Evolutionary conservation across 2,113 vertebrate species (phyloP), one percentile per base, ranked within the genome.

Genomic region (Lichenostomus cassidix): DNA sequence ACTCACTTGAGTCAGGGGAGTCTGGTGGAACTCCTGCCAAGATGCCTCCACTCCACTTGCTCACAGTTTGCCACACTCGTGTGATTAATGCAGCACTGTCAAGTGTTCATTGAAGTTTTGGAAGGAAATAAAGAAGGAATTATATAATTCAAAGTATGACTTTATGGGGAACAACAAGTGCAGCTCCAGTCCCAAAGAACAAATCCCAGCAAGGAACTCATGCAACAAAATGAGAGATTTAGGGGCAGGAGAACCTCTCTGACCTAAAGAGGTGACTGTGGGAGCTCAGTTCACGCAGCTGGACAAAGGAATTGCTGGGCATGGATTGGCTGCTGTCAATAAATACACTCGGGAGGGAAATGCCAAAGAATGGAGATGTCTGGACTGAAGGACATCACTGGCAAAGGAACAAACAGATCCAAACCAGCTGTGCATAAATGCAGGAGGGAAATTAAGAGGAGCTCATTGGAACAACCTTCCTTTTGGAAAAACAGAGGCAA

Each of bases 191-290:
- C 29, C 20, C 12, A 37, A 44, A 67, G 49, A 71, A 23, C 11
- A 41, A 53, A 83, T 49, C 35, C 71, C 24, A 33, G 21, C 11
- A 21, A 21, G 13, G 49, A 85, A 9, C 10, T 41, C 0, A 0
- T 11, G 16, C 5, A 25, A 20, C 7, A 10, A 25, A 3, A 5
- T 2, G 7, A 44, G 20, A 14, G 33, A 25, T 88, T 47, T 11
- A 14, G 41, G 37, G n/a, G 4, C 33, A 83, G 69, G 33, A 67
- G 63, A 50, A 81, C 7, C 3, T 55, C 42, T 37, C 15, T 44
- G 23, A 81, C 37, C 10, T 17, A 7, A 28, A 25, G 46, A 42
- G 41, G 13, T 9, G 25, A 8, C 49, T n/a, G 12, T 15, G 21
- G 12, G 53, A 50, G 33, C 29, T 69, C 20, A 69, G 25, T 19